Base-by-base conservation (phyloP, 2,888 invertebrate genomes). In the Seira sanloemensis region DNA sequence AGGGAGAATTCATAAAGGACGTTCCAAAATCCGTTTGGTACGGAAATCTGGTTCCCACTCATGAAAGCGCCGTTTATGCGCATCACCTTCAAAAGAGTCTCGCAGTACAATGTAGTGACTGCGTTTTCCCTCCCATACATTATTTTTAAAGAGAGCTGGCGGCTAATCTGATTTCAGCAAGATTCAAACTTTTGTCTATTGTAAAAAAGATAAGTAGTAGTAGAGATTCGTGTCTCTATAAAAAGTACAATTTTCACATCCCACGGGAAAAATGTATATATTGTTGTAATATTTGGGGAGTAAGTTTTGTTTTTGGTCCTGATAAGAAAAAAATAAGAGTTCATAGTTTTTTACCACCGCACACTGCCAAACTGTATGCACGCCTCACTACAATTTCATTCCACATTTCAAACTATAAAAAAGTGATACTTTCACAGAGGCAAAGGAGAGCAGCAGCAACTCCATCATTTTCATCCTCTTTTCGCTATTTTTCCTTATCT, bases 81-180 rank as follows among this genome's bases (percentile, higher is more conserved):
- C 2, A 16, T 50, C 16, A 1, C 5, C 50, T 18, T 50, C 16
- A 50, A 50, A 50, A 50, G 50, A 50, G 16, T 18, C 12, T 50
- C 50, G n/a, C n/a, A n/a, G n/a, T n/a, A n/a, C 50, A 12, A 50
- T 50, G n/a, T 50, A 50, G 50, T 12, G 16, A 50, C n/a, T 50
- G 50, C n/a, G n/a, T 12, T 50, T 50, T 16, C 16, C 50, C 50
- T 12, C 5, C 50, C 50, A 50, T 50, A 50, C 50, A 62, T 62
- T 19, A 62, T 62, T 21, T 62, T 62, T 62, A 62, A 62, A n/a
- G 21, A n/a, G 62, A 62, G 62, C 62, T 62, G 65, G 62, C 54
- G 81, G 81, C 81, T 81, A 81, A 81, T 81, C 81, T 81, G 75
- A 81, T 81, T 75, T 68, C 46, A 25, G 66, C 71, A 66, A 73